Percentiles rank a stretch among this genome's conserved stretches.
These are phyloP conservation scores for Babylonia areolata DNA, from an alignment of 1,140 invertebrate species.

Conservation along the genomic window DNA sequence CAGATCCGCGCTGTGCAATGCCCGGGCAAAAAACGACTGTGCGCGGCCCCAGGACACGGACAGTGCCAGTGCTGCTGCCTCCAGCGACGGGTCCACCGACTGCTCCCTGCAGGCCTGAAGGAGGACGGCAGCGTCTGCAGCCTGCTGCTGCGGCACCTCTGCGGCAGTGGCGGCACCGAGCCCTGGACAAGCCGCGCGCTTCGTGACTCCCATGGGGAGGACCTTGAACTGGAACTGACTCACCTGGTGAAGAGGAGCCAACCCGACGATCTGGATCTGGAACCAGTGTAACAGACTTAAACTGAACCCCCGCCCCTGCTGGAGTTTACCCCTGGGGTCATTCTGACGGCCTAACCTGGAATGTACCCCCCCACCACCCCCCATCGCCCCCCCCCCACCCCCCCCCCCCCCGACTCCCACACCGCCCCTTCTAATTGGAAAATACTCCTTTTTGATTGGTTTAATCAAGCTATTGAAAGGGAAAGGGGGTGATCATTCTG, in stretches of 20 bases:
- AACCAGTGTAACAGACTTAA: no score
- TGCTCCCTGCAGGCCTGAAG: neutral
- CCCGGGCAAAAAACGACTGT: constrained; percentile 11
- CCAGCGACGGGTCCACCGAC: neutral
- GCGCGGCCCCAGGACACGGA: constrained; percentile 19
- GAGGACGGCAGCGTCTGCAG: neutral
- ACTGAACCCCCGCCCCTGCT: no score
- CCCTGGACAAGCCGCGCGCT: neutral
- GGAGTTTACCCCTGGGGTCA: no score
- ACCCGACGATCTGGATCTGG: no score
- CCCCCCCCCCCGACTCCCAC: no score
- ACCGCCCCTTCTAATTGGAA: no score
- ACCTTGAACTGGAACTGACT: neutral
- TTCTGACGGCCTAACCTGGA: no score
- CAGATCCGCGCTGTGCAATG: neutral
- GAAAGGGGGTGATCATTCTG: no score
- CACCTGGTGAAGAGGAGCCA: neutral
- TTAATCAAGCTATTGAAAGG: no score
- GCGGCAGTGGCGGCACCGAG: neutral
- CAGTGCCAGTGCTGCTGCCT: constrained; percentile 1
- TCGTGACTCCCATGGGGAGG: neutral
- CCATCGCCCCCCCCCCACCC: no score
- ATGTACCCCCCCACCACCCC: no score
- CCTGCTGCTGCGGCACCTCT: neutral
- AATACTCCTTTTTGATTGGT: no score